Base-by-base conservation (phyloP, 2,888 invertebrate genomes). In the Nephrotoma guestfalica region DNA sequence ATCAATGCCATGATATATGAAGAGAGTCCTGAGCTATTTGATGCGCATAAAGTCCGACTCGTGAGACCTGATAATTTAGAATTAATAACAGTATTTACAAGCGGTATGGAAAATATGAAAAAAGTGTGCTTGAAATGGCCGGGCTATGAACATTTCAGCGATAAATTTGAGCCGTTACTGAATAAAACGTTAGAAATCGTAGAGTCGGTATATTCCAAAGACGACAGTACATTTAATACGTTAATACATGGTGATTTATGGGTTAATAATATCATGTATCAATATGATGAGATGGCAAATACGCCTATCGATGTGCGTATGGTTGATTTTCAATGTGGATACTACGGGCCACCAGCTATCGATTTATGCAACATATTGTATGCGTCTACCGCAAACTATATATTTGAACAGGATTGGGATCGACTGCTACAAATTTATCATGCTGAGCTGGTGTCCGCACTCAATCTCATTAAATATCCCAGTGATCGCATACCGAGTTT, bases 191-290 rank as follows among this genome's bases (percentile, higher is more conserved):
- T 30, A 30, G 30, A 30, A 30, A 30, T 30, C 30, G 3, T 30
- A 0, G 30, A 30, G 2, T 83, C 83, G 40, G 7, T 30, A 18
- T 18, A n/a, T 83, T 6, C 5, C 18, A 15, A 18, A 6, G 83
- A 83, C 11, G 83, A 83, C 13, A 18, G 11, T 83, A 30, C 15
- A 6, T 86, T 86, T 15, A 86, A 86, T 13, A 47, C 47, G 5
- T 4, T 86, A 1, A 91, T 90, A 87, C 91, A 91, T 87, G 91
- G 91, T 9, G 91, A 91, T 88, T 88, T 91, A 7, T 91, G 91
- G 91, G 88, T 90, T 4, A 91, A 91, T 86, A 91, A 91, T 88
- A 90, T 91, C 89, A 89, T 91, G 89, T 91, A 91, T 87, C 89
- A 89, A 7, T 91, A 91, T 87, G 88, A 90, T 86, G 71, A 30